These are phyloP conservation scores for Nymphalis urticae DNA, from an alignment of 2,888 invertebrate genomes.

Conservation along the genomic window DNA sequence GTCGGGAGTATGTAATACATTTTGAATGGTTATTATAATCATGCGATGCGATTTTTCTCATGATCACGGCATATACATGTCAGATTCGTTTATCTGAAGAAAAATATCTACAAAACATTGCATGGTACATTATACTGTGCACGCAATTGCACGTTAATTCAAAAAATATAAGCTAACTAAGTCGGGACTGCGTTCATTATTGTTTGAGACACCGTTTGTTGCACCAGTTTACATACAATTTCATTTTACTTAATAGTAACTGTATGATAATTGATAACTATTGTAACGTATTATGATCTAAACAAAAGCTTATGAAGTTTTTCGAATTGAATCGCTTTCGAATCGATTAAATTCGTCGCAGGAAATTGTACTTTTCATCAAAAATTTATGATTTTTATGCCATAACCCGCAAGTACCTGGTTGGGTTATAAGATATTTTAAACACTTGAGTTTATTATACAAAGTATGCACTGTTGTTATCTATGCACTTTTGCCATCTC, in stretches of 20 bases:
- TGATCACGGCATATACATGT: slow-evolving; percentile 24
- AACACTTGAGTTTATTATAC: too few species aligned
- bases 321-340: too few species aligned
- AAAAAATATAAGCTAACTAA: slow-evolving; percentile 18
- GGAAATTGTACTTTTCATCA: too few species aligned
- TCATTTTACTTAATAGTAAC: slow-evolving; percentile 8
- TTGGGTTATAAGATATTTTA: too few species aligned
- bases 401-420: too few species aligned
- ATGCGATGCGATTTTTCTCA: slow-evolving; percentile 34
- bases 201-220: slow-evolving; percentile 51
- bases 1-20: neutral
- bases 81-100: slow-evolving; percentile 18
- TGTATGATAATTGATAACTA: neutral
- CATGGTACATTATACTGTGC: slow-evolving; percentile 25
- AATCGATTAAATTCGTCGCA: too few species aligned
- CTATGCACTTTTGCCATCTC: too few species aligned
- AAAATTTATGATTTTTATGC: too few species aligned
- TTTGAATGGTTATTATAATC: slow-evolving; percentile 23
- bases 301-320: neutral
- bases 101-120: slow-evolving; percentile 21
- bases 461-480: too few species aligned
- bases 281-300: neutral
- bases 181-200: slow-evolving; percentile 43
- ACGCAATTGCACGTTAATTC: slow-evolving; percentile 28
- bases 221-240: slow-evolving; percentile 44